Conservation (phyloP, 53 echinoderm and acorn worm genomes). For the Patiria pectinifera region DNA sequence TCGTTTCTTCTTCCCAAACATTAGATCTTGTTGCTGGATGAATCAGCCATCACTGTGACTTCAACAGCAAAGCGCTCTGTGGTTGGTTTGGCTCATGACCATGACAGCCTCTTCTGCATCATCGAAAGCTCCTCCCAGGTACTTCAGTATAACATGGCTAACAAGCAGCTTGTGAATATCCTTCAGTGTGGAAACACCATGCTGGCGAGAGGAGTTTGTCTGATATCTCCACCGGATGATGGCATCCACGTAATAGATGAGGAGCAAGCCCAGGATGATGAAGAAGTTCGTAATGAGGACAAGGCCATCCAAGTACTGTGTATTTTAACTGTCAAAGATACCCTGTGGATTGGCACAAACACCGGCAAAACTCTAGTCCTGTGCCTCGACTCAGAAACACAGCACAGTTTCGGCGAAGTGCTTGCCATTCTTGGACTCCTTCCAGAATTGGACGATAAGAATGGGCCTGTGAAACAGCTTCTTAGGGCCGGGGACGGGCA, state of each 20-base stretch:
- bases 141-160: conserved; percentile 65
- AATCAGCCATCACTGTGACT: conserved; percentile 39
- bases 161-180: neutral
- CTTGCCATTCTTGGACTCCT: too few relatives aligned
- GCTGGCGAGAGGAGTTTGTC: neutral
- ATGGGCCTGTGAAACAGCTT: neutral
- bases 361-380: conserved; percentile 22
- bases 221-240: too few relatives aligned
- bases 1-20: too few relatives aligned
- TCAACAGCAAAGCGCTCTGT: conserved; percentile 28
- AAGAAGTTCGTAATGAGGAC: neutral
- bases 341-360: too few relatives aligned
- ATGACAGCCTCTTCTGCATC: conserved; percentile 74
- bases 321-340: conserved; percentile 36
- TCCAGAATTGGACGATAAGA: neutral
- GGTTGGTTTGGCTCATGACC: conserved; percentile 44
- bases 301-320: conserved; percentile 12
- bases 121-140: conserved; percentile 62
- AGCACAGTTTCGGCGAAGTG: neutral
- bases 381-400: conserved; percentile 7
- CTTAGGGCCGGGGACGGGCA: too few relatives aligned
- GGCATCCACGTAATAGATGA: neutral
- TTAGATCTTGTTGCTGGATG: conserved; percentile 31
- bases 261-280: neutral
- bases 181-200: conserved; percentile 61